Percentiles rank a stretch among this genome's conserved stretches.
phyloP scores from a whole-genome alignment of 2,113 vertebrate genomes.

The Peucedramus taeniatus region DNA sequence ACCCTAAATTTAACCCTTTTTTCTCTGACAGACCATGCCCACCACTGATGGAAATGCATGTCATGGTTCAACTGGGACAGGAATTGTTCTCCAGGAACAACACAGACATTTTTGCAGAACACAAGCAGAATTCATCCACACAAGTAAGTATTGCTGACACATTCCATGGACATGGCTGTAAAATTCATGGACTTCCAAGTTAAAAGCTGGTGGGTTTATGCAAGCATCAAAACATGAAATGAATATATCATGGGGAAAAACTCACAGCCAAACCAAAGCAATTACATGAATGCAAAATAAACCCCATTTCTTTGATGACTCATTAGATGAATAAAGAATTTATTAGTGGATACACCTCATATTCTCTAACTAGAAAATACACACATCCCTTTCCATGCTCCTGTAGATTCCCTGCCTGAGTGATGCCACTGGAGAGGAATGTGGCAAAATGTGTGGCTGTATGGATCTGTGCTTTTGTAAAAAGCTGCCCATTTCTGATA shows the following conservation, averaged over 20 bases:
- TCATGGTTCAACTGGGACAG: not conserved
- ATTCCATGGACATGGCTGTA: not conserved
- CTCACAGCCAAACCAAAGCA: not conserved
- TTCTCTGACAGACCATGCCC: not conserved
- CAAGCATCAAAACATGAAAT: not conserved
- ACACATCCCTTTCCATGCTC: not conserved
- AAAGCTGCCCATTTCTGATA: not conserved
- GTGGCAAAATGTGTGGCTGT: not conserved
- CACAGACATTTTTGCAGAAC: not conserved
- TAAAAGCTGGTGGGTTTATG: not conserved
- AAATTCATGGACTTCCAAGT: not conserved
- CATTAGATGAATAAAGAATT: not conserved
- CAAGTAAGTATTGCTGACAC: not conserved
- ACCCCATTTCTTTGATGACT: not conserved
- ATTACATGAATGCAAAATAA: not conserved
- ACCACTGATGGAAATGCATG: not conserved
- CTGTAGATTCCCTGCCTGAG: not conserved
- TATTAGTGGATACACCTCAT: not conserved
- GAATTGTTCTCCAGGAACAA: not conserved
- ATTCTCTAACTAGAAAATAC: not conserved
- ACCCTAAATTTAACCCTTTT: slow-evolving; percentile 27
- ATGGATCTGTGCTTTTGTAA: not conserved
- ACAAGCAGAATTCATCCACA: not conserved
- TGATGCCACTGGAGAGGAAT: not conserved
- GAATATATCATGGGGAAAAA: not conserved